Conservation (phyloP, 2,113 vertebrate genomes). For the Elephantulus edwardii region DNA sequence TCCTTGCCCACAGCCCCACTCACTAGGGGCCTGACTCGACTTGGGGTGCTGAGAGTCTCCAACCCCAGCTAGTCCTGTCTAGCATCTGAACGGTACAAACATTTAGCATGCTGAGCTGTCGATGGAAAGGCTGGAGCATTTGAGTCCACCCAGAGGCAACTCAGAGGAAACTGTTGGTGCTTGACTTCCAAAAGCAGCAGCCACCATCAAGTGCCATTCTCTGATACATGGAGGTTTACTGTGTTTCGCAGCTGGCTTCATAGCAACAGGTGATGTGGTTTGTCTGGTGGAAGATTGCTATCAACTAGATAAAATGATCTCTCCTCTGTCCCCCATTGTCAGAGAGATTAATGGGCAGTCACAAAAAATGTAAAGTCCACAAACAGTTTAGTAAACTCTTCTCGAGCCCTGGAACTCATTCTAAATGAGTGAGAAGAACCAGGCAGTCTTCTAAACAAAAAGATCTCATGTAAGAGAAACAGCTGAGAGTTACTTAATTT, state of each 20-base stretch:
- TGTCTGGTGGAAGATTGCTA: neutral
- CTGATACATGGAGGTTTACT: neutral
- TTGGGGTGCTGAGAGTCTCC: neutral
- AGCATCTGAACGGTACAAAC: neutral
- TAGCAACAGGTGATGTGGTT: neutral
- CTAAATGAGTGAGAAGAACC: too few relatives aligned
- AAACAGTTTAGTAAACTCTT: neutral
- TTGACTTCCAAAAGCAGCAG: too few relatives aligned
- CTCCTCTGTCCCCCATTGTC: neutral
- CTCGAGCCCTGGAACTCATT: neutral
- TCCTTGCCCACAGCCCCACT: accelerated
- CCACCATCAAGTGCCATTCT: too few relatives aligned
- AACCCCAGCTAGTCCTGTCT: neutral
- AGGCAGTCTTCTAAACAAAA: neutral
- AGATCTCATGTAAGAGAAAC: neutral
- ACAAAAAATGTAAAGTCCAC: too few relatives aligned
- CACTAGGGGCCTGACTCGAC: too few relatives aligned
- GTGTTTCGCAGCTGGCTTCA: neutral
- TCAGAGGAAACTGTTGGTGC: neutral
- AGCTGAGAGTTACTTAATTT: neutral
- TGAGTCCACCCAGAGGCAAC: neutral
- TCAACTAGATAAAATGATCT: neutral
- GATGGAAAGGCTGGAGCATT: neutral
- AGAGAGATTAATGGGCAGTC: neutral
- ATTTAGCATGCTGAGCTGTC: neutral